phyloP scores from a whole-genome alignment of 2,888 invertebrate species.

The Leistus spinibarbis region DNA sequence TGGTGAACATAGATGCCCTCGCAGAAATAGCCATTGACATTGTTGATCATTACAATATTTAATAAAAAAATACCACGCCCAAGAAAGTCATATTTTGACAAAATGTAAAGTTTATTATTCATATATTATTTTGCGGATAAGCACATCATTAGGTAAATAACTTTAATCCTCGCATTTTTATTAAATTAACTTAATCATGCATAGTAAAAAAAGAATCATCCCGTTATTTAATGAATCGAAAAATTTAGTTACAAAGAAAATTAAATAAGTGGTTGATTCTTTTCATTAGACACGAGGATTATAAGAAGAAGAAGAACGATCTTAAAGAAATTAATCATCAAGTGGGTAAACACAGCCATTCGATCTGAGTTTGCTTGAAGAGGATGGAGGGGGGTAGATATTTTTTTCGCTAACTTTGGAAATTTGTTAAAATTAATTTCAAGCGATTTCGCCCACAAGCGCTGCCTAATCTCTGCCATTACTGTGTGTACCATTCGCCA shows the following conservation, averaged over 20 bases:
- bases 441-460: slow-evolving; percentile 20
- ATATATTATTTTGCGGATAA: no score
- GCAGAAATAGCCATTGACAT: no score
- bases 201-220: not conserved
- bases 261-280: not conserved
- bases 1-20: no score
- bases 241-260: not conserved
- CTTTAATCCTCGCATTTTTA: no score
- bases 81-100: not conserved
- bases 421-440: slow-evolving; percentile 36
- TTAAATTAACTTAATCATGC: not conserved
- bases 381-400: not conserved
- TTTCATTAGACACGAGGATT: not conserved
- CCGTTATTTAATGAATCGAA: not conserved
- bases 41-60: no score
- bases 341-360: not conserved
- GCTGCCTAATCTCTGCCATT: slow-evolving; percentile 27
- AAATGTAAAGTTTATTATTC: not conserved
- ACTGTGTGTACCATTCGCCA: slow-evolving; percentile 26
- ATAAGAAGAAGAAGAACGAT: not conserved
- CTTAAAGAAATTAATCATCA: not conserved
- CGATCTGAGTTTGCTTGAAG: no score
- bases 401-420: slow-evolving; percentile 10
- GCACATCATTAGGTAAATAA: not conserved
- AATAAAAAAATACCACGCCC: no score